phyloP scores from a whole-genome alignment of 2,797 vertebrate species.

The Gymnothorax javanicus region DNA sequence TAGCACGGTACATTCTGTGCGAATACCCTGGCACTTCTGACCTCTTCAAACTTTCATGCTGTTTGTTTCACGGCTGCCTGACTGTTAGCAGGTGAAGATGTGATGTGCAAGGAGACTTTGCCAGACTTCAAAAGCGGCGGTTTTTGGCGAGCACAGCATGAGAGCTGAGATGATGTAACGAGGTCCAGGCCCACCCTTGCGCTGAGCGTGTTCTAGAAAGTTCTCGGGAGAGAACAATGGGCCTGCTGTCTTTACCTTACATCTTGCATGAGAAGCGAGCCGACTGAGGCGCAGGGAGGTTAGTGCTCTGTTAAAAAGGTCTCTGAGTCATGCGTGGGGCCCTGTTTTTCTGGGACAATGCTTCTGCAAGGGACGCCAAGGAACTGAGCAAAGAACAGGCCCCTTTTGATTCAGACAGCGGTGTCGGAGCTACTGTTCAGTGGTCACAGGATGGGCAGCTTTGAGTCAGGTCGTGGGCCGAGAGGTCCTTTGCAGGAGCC shows the following conservation, averaged over 20 bases:
- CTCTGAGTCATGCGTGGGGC: slow-evolving; percentile 1
- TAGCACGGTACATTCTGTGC: background rate
- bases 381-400: background rate
- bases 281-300: background rate
- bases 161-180: background rate
- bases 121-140: slow-evolving; percentile 57
- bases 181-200: background rate
- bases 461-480: background rate
- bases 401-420: background rate
- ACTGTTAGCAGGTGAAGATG: background rate
- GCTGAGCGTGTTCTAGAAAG: background rate
- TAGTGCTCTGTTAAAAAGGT: background rate
- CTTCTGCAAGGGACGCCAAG: background rate
- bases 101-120: slow-evolving; percentile 36
- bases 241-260: background rate
- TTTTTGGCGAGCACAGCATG: slow-evolving; percentile 43
- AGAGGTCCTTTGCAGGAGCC: background rate
- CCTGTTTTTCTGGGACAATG: background rate
- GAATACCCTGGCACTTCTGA: background rate
- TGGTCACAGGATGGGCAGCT: background rate
- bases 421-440: background rate
- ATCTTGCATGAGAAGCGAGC: background rate
- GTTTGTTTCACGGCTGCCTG: slow-evolving; percentile 41
- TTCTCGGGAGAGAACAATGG: slow-evolving; percentile 9
- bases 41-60: slow-evolving; percentile 17